Base-by-base conservation (phyloP, 2,888 invertebrate species). In the Brachypalpus laphriformis region DNA sequence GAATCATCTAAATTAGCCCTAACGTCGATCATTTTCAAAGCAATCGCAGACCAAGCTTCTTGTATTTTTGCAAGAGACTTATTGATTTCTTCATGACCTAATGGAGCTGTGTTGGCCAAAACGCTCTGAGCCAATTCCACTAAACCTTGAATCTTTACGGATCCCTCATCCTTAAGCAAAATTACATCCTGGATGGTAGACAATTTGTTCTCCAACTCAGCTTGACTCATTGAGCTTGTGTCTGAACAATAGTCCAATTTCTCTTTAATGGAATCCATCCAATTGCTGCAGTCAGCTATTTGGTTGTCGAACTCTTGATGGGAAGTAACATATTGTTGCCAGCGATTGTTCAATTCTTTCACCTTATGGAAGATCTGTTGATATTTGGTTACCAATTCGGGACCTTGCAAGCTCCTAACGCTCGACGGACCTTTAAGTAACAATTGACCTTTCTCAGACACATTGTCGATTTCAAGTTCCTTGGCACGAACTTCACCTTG, bases 41-140 rank as follows among this genome's bases (percentile, higher is more conserved):
- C 95, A 59, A 98, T 93, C 6, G 94, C 94, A 25, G 98, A 97
- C 98, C 98, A 98, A 88, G 97, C 95, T 89, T 97, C 96, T 93
- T 98, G 98, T 54, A 98, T 93, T 76, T 95, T 94, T 0, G 96
- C 94, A 5, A 98, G 92, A 2, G 96, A 94, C 87, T 96, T 95
- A 88, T 98, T 98, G 66, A 99, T 97, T 28, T 95, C 94, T 87
- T 96, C 95, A 88, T 98, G 98, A 0, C 98, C 98, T 37, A 94
- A 93, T 0, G 97, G 96, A 0, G 98, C 97, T 0, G 98, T 98
- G 89, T 98, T 98, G 0, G 97, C 97, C 89, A 98, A 93, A 0
- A 98, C 97, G 87, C 95, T 95, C 92, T 99, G 98, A 0, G 98
- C 98, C 87, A 97, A 92, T 89, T 98, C 98, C n/a, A 98, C 96